A percentile compares a stretch with the other conserved stretches of the same genome.
These are phyloP conservation scores for Sarcophaga subvicina DNA, from an alignment of 2,888 invertebrate genomes.

Conservation along the genomic window DNA sequence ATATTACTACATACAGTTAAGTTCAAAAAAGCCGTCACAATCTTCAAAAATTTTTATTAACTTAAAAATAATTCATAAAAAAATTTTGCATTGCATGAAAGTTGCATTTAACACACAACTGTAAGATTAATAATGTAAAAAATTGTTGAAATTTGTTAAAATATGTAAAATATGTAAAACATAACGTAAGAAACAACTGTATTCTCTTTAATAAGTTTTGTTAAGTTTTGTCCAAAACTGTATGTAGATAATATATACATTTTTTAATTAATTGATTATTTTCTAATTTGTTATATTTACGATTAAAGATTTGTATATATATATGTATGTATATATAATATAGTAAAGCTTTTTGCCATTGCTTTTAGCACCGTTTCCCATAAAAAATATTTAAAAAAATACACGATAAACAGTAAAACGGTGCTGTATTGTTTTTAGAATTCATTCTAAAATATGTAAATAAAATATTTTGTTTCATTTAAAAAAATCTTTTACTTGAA, in stretches of 20 bases:
- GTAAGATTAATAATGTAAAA: not conserved
- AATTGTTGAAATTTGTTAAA: too few relatives aligned
- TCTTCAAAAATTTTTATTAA: too few relatives aligned
- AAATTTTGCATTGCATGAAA: too few relatives aligned
- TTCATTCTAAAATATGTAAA: not conserved
- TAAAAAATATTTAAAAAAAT: not conserved
- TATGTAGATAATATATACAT: conserved; percentile 1
- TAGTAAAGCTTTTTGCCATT: conserved; percentile 71
- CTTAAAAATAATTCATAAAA: too few relatives aligned
- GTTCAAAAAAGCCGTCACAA: not conserved
- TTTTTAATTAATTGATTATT: not conserved
- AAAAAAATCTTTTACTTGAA: not conserved
- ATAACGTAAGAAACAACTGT: too few relatives aligned
- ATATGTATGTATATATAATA: conserved; percentile 32
- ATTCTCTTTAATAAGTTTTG: too few relatives aligned
- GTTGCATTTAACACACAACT: not conserved
- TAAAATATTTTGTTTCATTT: not conserved
- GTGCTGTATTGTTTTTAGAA: not conserved
- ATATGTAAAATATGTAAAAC: not conserved
- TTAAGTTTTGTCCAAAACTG: not conserved
- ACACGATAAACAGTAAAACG: not conserved
- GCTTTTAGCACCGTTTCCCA: conserved; percentile 49
- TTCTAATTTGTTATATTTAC: conserved; percentile 27
- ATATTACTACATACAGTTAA: not conserved
- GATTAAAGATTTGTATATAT: conserved; percentile 24